Evolutionary conservation across 2,888 invertebrate species (phyloP), one percentile per base, ranked within the genome.

Genomic region (Drosophila cognata): DNA sequence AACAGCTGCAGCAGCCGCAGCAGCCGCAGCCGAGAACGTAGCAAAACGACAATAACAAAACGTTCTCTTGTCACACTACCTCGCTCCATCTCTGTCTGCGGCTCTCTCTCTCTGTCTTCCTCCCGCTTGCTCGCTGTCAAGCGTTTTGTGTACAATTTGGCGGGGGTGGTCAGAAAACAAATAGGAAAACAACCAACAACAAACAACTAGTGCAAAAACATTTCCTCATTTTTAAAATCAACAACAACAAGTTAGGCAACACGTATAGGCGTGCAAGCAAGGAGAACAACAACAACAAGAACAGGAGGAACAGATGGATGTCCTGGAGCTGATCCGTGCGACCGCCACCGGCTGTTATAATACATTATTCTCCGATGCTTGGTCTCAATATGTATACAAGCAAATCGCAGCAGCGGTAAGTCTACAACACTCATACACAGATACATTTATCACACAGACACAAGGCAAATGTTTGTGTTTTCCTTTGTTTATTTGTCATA

Each of bases 401-500:
- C 94, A 94, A 94, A 94, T 94, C 89, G 93, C 79, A 87, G 93
- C 89, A 93, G 94, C 94, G 94, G 95, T 95, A 91, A 93, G 91
- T 91, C 48, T 63, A 41, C 29, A 41, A 57, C 57, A 62, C 35
- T 25, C 72, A 28, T n/a, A 56, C 21, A 56, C 35, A 43, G 25
- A 36, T 36, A 62, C 36, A 51, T 36, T 53, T n/a, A 33, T 48
- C 52, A 33, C 13, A 35, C 31, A 38, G 21, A 53, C 16, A 21
- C 29, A 11, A 46, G 55, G 31, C 62, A 29, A 57, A 48, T 35
- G 48, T 63, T 38, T 59, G 55, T 62, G 28, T 65, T 61, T 61
- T 50, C 57, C 71, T 70, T 75, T 70, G 63, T 74, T 64, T 68
- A 36, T 29, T 41, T n/a, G 13, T 4, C 21, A 21, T 31, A 25